Conservation (phyloP, 1,140 invertebrate species). For the Anastatus disparis region DNA sequence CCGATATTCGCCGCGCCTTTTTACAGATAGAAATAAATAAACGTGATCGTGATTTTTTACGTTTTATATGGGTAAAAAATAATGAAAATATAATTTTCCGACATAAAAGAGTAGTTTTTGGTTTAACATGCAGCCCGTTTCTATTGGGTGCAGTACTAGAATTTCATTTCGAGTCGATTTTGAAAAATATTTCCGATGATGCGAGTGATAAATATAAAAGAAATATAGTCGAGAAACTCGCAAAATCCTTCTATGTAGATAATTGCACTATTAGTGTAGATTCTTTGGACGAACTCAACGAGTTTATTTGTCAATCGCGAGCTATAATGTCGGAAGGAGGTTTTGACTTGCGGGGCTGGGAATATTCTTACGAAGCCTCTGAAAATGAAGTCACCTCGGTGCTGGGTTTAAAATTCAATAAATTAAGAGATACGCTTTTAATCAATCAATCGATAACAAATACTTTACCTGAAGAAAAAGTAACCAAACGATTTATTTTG, state of each 20-base stretch:
- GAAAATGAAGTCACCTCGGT: constrained; percentile 25
- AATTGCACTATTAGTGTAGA: constrained; percentile 25
- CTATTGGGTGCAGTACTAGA: neutral
- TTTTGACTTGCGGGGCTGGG: constrained; percentile 45
- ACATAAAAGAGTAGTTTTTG: neutral
- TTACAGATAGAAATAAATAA: constrained; percentile 34
- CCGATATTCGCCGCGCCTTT: constrained; percentile 50
- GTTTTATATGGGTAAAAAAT: constrained; percentile 29
- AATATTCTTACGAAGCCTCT: neutral
- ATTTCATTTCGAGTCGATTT: neutral
- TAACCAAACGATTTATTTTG: constrained; percentile 43
- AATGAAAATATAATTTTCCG: neutral
- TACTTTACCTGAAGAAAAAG: constrained; percentile 42
- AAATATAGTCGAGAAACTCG: constrained; percentile 1
- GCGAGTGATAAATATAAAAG: too few relatives aligned
- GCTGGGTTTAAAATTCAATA: constrained; percentile 30
- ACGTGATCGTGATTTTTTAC: constrained; percentile 14
- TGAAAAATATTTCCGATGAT: too few relatives aligned
- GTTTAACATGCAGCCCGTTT: constrained; percentile 10
- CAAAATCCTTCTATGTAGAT: constrained; percentile 35
- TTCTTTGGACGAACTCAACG: constrained; percentile 2
- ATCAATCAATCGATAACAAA: constrained; percentile 34
- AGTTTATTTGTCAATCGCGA: neutral
- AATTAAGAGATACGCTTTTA: constrained; percentile 29
- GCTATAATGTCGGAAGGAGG: constrained; percentile 3